Conservation (phyloP, 2,113 vertebrate species). For the Pelodiscus sinensis region DNA sequence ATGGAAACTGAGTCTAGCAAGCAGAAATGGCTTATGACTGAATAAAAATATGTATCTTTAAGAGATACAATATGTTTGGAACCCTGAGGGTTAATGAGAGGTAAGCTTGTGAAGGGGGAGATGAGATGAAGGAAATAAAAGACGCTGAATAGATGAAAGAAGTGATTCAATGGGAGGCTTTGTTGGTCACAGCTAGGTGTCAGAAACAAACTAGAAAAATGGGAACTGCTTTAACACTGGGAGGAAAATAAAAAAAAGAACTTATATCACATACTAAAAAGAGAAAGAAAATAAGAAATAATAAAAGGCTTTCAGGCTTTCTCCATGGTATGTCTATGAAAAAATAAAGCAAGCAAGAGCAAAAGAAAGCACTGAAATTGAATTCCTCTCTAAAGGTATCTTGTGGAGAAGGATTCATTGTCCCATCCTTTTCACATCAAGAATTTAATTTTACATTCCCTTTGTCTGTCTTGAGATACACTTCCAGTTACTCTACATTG, state of each 20-base stretch:
- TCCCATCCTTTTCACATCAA: constrained; percentile 77
- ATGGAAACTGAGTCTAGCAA: constrained; percentile 56
- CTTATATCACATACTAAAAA: constrained; percentile 72
- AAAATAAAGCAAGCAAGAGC: constrained; percentile 73
- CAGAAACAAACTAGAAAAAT: constrained; percentile 83
- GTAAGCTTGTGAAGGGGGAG: constrained; percentile 71
- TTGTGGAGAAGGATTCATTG: constrained; percentile 75
- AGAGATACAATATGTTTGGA: constrained; percentile 62
- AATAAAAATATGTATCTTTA: constrained; percentile 62
- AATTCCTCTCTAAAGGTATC: constrained; percentile 79
- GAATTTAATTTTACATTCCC: constrained; percentile 82
- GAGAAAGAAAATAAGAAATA: constrained; percentile 79
- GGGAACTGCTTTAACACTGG: constrained; percentile 73
- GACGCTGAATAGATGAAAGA: constrained; percentile 76
- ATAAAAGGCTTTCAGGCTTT: constrained; percentile 78
- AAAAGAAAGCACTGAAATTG: constrained; percentile 78
- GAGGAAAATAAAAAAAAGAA: constrained; percentile 72
- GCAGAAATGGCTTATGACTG: constrained; percentile 57
- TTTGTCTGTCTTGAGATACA: constrained; percentile 75
- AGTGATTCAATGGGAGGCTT: constrained; percentile 76
- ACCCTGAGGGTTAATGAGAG: constrained; percentile 78
- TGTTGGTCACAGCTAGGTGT: constrained; percentile 78
- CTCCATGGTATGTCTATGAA: constrained; percentile 63
- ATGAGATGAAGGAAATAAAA: constrained; percentile 74
- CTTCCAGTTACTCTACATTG: constrained; percentile 56